These are phyloP conservation scores for Melanerpes aurifrons DNA, from an alignment of 2,113 vertebrate genomes.

Conservation along the genomic window DNA sequence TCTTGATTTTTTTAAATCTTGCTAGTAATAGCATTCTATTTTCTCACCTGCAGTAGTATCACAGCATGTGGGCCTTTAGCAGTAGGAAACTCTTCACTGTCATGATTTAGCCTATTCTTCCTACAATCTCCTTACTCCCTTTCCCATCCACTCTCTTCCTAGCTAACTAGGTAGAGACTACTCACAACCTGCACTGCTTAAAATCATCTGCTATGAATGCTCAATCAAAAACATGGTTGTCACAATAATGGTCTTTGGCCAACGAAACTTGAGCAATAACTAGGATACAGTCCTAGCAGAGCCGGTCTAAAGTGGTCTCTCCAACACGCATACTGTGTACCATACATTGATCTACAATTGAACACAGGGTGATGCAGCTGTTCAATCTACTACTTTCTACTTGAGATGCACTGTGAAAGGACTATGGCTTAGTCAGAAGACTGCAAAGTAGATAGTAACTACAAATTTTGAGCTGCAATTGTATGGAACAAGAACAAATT, in stretches of 20 bases:
- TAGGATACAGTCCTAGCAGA: neutral
- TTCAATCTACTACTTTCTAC: neutral
- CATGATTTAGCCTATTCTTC: slow-evolving; percentile 1
- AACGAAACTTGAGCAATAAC: neutral
- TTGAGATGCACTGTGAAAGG: neutral
- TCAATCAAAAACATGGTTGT: neutral
- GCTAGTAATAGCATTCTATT: neutral
- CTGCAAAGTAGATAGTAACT: neutral
- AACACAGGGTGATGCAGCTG: slow-evolving; percentile 46
- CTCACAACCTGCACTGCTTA: slow-evolving; percentile 22
- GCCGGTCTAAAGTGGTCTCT: neutral
- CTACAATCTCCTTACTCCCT: neutral
- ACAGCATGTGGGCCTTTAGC: neutral
- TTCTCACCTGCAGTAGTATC: neutral
- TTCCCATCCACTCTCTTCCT: neutral
- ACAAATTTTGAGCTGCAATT: neutral
- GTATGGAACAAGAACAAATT: neutral
- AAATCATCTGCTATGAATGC: slow-evolving; percentile 4
- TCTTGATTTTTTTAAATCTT: neutral
- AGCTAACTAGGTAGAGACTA: neutral
- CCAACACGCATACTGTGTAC: accelerated
- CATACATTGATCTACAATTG: neutral
- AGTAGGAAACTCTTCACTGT: slow-evolving; percentile 13
- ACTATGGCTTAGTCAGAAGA: neutral
- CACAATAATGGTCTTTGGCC: neutral